Evolutionary conservation across 2,113 vertebrate species (phyloP).

Genomic region (Ailurus styani): DNA sequence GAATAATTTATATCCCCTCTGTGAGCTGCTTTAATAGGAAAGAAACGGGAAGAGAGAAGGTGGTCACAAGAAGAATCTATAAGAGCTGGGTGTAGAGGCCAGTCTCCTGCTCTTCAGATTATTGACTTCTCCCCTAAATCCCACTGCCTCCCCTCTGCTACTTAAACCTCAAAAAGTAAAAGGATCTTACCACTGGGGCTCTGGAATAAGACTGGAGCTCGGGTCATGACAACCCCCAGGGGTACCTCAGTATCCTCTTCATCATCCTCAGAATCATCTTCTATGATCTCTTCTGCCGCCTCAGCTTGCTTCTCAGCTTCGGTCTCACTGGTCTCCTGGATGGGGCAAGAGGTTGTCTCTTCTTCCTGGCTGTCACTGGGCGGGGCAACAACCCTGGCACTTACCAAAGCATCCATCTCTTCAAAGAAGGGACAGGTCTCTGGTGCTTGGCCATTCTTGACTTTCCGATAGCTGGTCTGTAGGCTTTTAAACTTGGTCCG

Average conservation of each 20-base stretch:
- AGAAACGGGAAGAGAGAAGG: background rate
- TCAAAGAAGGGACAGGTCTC: slow-evolving; percentile 72
- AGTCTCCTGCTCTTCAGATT: background rate
- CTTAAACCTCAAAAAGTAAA: slow-evolving; percentile 3
- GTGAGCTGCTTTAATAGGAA: background rate
- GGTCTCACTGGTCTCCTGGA: background rate
- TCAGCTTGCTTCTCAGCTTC: slow-evolving; percentile 37
- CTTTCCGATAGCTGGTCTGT: slow-evolving; percentile 68
- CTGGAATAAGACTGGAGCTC: slow-evolving; percentile 71
- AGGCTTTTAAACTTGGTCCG: slow-evolving; percentile 74
- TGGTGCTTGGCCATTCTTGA: slow-evolving; percentile 68
- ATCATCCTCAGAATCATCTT: slow-evolving; percentile 64
- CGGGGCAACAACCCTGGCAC: background rate
- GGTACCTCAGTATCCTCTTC: slow-evolving; percentile 55
- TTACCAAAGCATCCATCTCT: slow-evolving; percentile 74
- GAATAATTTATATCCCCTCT: background rate
- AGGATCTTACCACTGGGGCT: slow-evolving; percentile 66
- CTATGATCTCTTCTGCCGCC: slow-evolving; percentile 34
- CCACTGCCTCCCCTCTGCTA: background rate
- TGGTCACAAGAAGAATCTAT: background rate
- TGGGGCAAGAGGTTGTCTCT: background rate
- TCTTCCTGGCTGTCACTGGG: slow-evolving; percentile 9
- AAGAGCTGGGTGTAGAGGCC: background rate
- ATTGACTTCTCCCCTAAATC: background rate
- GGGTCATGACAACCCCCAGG: slow-evolving; percentile 14